Conservation (phyloP, 2,797 vertebrate species). For the Pipistrellus kuhlii region DNA sequence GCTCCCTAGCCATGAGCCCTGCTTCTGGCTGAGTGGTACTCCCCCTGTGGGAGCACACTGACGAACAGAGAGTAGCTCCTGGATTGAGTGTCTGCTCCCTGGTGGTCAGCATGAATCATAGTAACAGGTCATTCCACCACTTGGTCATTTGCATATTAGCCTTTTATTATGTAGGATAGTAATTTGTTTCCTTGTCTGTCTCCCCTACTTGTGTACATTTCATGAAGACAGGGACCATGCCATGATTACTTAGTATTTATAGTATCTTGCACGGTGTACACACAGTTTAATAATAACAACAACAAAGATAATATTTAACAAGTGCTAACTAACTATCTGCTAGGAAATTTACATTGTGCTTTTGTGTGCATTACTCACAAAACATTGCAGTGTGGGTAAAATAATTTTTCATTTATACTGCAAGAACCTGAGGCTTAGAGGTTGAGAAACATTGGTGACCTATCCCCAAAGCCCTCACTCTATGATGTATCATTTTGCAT, state of each 20-base stretch:
- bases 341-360: background rate
- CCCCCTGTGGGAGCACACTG: too few relatives aligned
- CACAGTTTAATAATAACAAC: background rate
- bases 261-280: background rate
- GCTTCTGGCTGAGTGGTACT: too few relatives aligned
- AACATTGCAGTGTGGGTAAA: background rate
- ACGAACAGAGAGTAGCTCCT: too few relatives aligned
- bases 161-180: background rate
- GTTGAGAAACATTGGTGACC: background rate
- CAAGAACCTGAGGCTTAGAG: background rate
- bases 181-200: background rate
- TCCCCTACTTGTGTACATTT: background rate
- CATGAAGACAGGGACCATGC: background rate
- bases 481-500: background rate
- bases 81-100: too few relatives aligned
- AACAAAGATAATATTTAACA: constrained; percentile 43
- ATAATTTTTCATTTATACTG: constrained; percentile 19
- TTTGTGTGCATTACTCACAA: constrained; percentile 1
- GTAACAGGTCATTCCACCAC: too few relatives aligned
- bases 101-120: too few relatives aligned
- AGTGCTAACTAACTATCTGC: constrained; percentile 10
- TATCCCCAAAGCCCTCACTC: background rate
- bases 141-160: too few relatives aligned
- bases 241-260: background rate
- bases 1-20: too few relatives aligned